phyloP scores from a whole-genome alignment of 2,113 vertebrate genomes.

The Hylia prasina region DNA sequence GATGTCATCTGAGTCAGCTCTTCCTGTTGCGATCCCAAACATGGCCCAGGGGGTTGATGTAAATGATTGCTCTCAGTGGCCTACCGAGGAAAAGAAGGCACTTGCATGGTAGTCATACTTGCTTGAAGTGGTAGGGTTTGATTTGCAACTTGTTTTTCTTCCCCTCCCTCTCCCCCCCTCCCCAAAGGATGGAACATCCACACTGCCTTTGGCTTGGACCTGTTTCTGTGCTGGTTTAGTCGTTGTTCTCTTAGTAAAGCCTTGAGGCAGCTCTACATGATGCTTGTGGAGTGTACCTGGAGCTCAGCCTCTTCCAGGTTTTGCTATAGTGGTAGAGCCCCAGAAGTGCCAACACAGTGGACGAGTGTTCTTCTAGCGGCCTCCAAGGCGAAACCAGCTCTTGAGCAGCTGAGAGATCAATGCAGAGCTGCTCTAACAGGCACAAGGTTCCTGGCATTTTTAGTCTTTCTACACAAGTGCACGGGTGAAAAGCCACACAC shows the following conservation, averaged over 20 bases:
- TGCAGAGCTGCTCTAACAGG: background rate
- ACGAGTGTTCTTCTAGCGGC: background rate
- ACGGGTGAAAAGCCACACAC: background rate
- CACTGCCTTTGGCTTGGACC: background rate
- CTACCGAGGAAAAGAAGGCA: background rate
- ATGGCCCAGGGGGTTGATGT: accelerated
- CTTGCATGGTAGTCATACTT: accelerated
- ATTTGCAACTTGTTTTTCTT: background rate
- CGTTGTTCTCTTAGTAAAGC: background rate
- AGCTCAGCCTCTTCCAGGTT: background rate
- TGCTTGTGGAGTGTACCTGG: background rate
- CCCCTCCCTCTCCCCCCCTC: accelerated
- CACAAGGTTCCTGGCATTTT: background rate
- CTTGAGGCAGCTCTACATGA: background rate
- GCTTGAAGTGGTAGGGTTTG: background rate
- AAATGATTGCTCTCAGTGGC: background rate
- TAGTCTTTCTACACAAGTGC: background rate
- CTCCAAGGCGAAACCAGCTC: background rate
- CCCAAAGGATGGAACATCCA: background rate
- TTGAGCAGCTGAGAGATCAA: background rate
- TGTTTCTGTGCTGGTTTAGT: background rate
- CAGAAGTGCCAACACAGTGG: background rate
- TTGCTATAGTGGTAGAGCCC: background rate
- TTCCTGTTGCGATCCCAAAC: accelerated
- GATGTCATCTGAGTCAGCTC: background rate